Base-by-base conservation (phyloP, 2,888 invertebrate genomes). In the Drosophila nigritarsus region DNA sequence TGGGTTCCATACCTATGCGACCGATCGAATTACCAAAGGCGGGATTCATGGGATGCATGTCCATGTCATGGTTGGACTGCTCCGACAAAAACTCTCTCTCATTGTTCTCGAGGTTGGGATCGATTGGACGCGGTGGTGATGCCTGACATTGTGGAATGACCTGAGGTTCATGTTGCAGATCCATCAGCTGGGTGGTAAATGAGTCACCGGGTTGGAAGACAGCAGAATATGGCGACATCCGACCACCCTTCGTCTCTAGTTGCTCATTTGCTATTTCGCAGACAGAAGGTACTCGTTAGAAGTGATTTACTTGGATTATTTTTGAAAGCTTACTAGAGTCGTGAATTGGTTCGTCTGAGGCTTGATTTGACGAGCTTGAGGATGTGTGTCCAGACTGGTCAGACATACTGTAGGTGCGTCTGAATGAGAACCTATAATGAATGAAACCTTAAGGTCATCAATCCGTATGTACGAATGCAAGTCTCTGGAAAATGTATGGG, bases 191-290 rank as follows among this genome's bases (percentile, higher is more conserved):
- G 2, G 73, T 69, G 0, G 60, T 68, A 27, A 67, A 65, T 1
- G 75, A 75, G 13, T 79, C 74, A 51, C 27, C 69, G 6, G 87
- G 87, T 65, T 81, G 65, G 27, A 76, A 89, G 0, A 76, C 73
- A 0, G 78, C 67, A 0, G 81, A 78, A 29, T 73, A 66, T 0
- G 87, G 65, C 2, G 83, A 86, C 80, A 88, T 82, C 11, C 53
- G 55, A 6, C 45, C 56, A 18, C 3, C 11, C 2, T 11, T 24
- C 8, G 18, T 15, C 4, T 54, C 7, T 5, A 73, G 49, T 2
- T n/a, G 5, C 11, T 45, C 54, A 2, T 4, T 27, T 8, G n/a
- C 64, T 63, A 34, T 20, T 27, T 15, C 1, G 20, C 4, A 24
- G 13, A 40, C 11, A 29, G 8, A 27, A 13, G 0, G 13, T 56